Conservation (phyloP, 2,888 invertebrate species). For the Dolomedes plantarius region DNA sequence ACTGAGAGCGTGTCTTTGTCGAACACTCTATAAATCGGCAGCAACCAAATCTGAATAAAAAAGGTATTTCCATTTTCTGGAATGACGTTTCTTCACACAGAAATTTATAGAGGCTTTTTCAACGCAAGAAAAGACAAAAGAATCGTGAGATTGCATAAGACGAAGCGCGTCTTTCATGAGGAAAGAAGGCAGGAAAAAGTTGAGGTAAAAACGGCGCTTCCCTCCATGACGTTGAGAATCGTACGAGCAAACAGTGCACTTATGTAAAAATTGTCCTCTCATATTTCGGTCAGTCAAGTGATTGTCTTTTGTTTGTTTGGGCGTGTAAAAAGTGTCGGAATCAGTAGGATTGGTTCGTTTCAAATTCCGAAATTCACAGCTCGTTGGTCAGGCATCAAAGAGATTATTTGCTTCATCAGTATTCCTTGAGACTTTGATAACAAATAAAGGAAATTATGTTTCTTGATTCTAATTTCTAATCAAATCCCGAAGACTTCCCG, state of each 20-base stretch:
- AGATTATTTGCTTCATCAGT: too few relatives aligned
- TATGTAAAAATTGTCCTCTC: conserved; percentile 45
- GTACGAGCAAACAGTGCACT: conserved; percentile 37
- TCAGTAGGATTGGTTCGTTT: conserved; percentile 17
- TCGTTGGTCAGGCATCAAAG: conserved; percentile 1
- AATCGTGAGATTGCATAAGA: conserved; percentile 60
- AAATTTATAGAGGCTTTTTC: conserved; percentile 62
- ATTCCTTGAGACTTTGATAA: too few relatives aligned
- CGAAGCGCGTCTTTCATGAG: conserved; percentile 17
- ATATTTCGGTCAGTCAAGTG: conserved; percentile 49
- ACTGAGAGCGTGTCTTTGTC: conserved; percentile 45
- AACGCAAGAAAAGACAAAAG: conserved; percentile 56
- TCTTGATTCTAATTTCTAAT: too few relatives aligned
- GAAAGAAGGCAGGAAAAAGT: conserved; percentile 14
- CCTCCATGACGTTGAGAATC: conserved; percentile 46
- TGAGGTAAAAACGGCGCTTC: background rate
- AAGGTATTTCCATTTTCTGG: conserved; percentile 61
- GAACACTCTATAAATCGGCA: conserved; percentile 57
- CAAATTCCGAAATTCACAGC: conserved; percentile 28
- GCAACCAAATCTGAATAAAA: conserved; percentile 60
- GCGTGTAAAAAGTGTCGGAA: conserved; percentile 44
- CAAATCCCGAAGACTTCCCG: too few relatives aligned
- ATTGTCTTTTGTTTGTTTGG: conserved; percentile 37
- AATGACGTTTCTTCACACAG: conserved; percentile 49
- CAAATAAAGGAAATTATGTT: too few relatives aligned